Percentiles rank a stretch among this genome's conserved stretches.
These are phyloP conservation scores for Thymelicus acteon DNA, from an alignment of 2,888 invertebrate species.

Conservation along the genomic window DNA sequence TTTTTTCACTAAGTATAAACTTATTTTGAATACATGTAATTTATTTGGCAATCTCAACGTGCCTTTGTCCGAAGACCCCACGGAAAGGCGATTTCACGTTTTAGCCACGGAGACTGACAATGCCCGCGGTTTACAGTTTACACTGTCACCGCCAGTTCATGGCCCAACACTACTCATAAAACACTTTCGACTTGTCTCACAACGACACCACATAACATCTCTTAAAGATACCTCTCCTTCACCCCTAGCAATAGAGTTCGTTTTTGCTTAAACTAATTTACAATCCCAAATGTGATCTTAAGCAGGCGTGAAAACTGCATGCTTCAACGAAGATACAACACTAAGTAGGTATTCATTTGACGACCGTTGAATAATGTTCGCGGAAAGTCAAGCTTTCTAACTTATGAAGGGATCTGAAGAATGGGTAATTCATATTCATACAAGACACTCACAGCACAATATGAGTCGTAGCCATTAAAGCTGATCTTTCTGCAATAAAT, in stretches of 20 bases:
- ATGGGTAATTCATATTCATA: slow-evolving; percentile 33
- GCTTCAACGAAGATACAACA: slow-evolving; percentile 67
- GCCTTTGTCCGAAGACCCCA: slow-evolving; percentile 62
- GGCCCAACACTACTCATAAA: slow-evolving; percentile 72
- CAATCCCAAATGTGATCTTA: slow-evolving; percentile 41
- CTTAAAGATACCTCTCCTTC: slow-evolving; percentile 42
- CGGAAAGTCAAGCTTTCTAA: slow-evolving; percentile 72
- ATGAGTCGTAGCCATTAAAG: neutral
- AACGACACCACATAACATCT: slow-evolving; percentile 39
- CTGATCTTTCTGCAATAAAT: slow-evolving; percentile 4
- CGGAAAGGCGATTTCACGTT: slow-evolving; percentile 77
- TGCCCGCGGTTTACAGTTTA: slow-evolving; percentile 72
- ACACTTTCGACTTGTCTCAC: slow-evolving; percentile 59
- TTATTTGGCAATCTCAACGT: slow-evolving; percentile 4
- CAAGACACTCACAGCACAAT: neutral
- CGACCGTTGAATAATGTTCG: slow-evolving; percentile 56
- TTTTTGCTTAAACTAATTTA: slow-evolving; percentile 41
- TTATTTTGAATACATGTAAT: neutral
- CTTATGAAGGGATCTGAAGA: slow-evolving; percentile 36
- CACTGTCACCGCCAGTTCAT: slow-evolving; percentile 73
- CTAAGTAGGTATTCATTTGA: slow-evolving; percentile 64
- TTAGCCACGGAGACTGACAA: slow-evolving; percentile 82
- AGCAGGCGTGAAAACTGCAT: slow-evolving; percentile 60
- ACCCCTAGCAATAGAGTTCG: slow-evolving; percentile 48
- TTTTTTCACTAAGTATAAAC: neutral